Conservation (phyloP, 2,113 vertebrate species). For the Erythrocercus mccallii region DNA sequence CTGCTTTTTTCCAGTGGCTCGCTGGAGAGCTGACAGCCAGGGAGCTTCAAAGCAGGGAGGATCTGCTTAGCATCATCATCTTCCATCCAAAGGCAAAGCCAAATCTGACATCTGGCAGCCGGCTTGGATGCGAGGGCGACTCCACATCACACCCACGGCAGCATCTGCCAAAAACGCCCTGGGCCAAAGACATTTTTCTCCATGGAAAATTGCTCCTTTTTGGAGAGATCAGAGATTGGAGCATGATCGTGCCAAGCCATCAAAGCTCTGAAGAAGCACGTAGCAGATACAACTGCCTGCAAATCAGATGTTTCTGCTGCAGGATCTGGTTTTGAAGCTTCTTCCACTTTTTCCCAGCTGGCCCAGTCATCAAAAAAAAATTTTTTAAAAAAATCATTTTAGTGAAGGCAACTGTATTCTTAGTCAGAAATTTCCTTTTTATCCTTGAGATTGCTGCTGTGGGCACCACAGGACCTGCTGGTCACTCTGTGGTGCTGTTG, state of each 20-base stretch:
- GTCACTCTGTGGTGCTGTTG: background rate
- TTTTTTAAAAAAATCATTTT: background rate
- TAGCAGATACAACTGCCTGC: conserved; percentile 47
- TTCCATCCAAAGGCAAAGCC: conserved; percentile 31
- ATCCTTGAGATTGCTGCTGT: background rate
- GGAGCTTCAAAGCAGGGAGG: conserved; percentile 57
- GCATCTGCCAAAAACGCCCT: conserved; percentile 24
- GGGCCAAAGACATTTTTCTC: conserved; percentile 7
- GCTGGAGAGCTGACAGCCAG: conserved; percentile 24
- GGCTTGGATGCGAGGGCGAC: conserved; percentile 30
- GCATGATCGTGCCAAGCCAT: conserved; percentile 31
- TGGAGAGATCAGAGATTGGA: conserved; percentile 48
- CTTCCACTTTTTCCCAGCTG: conserved; percentile 47
- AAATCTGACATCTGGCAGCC: conserved; percentile 58
- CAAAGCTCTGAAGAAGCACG: conserved; percentile 40
- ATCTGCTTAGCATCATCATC: conserved; percentile 51
- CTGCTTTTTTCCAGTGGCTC: conserved; percentile 37
- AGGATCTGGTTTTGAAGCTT: conserved; percentile 31
- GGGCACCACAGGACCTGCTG: background rate
- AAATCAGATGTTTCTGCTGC: conserved; percentile 42
- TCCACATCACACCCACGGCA: conserved; percentile 33
- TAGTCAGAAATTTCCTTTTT: background rate
- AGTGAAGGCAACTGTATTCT: background rate
- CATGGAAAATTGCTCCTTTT: conserved; percentile 44
- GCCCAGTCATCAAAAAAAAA: background rate